Base-by-base conservation (phyloP, 2,888 invertebrate genomes). In the Zaprionus bogoriensis region DNA sequence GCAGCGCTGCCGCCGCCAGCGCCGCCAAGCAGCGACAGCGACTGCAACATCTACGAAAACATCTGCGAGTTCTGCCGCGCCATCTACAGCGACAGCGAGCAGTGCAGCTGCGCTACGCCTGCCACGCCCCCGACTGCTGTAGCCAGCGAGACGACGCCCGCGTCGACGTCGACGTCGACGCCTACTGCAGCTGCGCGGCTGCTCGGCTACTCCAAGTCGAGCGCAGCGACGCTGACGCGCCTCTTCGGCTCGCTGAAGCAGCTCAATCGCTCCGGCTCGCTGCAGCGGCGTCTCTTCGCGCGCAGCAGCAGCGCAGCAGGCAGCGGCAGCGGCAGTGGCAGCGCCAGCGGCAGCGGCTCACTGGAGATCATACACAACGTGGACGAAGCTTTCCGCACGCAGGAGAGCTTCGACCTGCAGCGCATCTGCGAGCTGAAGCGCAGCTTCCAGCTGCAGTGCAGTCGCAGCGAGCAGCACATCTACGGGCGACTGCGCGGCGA, bases 341-440 rank as follows among this genome's bases (percentile, higher is more conserved):
- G 25, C 14, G 41, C 36, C n/a, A 14, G 20, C 27, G 52, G 52
- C 2, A 62, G 71, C 0, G 77, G 80, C 10, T 84, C 85, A 1
- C 66, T 90, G 42, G 87, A 90, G 55, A 91, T 91, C 22, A 82
- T 91, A 19, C 90, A 91, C 70, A 89, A 91, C 67, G 89, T 91
- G 36, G 90, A 89, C 32, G 90, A 89, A 52, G 90, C 90, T 0
- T 91, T 89, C 50, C 87, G 86, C 58, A 90, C 90, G 30, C 89
- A 90, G 54, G 87, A 89, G 42, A 89, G 90, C 3, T 91, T 91
- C 44, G 90, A 91, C 80, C 81, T 90, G 62, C 85, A 86, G 62
- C 81, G 81, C 27, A 90, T 91, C 42, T 89, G 89, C 62, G 87
- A 90, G 58, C 69, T 90, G 12, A 91, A 90, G 67, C 80, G n/a